Conservation (phyloP, 2,888 invertebrate genomes). For the Aphrophora alni region DNA sequence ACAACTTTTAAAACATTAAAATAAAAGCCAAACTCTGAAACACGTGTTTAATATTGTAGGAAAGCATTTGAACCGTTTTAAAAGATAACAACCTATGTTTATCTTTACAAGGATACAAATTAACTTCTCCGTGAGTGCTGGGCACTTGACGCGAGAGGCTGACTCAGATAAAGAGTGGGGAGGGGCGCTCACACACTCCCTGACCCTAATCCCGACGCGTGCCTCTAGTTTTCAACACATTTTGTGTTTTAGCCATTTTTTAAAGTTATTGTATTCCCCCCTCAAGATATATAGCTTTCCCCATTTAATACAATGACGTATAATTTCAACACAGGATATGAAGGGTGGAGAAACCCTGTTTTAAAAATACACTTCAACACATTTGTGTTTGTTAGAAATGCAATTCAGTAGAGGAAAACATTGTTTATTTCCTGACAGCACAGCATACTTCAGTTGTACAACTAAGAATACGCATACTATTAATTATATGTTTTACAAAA, state of each 20-base stretch:
- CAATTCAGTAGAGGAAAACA: background rate
- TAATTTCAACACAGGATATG: background rate
- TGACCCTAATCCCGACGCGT: no score
- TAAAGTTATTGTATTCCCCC: constrained; percentile 2
- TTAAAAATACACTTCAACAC: background rate
- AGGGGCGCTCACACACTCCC: background rate
- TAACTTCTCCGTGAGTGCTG: background rate
- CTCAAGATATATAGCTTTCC: background rate
- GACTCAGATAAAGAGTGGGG: background rate
- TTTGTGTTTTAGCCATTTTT: constrained; percentile 6
- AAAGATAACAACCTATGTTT: background rate
- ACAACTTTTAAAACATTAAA: no score
- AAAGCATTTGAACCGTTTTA: background rate
- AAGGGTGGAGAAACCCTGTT: background rate
- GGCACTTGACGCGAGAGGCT: background rate
- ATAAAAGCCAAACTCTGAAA: background rate
- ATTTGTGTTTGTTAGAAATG: background rate
- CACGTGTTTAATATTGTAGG: background rate
- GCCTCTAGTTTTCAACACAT: constrained; percentile 4
- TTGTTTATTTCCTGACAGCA: background rate
- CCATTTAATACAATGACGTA: constrained; percentile 2
- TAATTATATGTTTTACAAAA: no score
- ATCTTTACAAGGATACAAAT: constrained; percentile 9
- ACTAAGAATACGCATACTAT: no score
- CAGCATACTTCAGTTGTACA: no score